Evolutionary conservation across 2,113 vertebrate genomes (phyloP), one percentile per base, ranked within the genome.

Genomic region (Mustela nigripes): DNA sequence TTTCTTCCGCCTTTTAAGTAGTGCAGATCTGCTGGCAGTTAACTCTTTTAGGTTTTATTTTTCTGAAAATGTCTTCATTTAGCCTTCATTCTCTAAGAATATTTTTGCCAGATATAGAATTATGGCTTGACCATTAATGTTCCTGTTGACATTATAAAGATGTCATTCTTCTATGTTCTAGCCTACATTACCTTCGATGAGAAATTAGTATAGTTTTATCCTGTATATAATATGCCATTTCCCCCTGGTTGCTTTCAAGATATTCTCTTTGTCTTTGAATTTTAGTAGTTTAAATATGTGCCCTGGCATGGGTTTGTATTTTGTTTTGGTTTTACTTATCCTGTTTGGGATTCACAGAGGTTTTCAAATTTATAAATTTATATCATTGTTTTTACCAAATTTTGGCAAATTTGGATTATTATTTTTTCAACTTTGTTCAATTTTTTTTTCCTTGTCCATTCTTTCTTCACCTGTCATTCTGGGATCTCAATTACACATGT

Each of bases 281-380:
- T 58, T 67, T 50, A 91, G 45, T n/a, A 31, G 5, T 67, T 81
- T 42, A 39, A 89, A 73, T 93, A 67, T 86, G 33, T 90, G 36
- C 33, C 11, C 73, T 76, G 24, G 4, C 15, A 10, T 81, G 31
- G 6, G 10, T 93, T 73, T 78, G 71, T 88, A 28, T 26, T 83
- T 91, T 82, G 11, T 81, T 74, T 88, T 83, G 7, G 83, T 82
- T 84, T 93, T 48, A 65, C 74, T 91, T 82, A 80, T 67, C 48
- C 9, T 42, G 4, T 56, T 73, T 58, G 22, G 8, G 14, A 15
- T 60, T 91, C 76, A 11, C 1, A 81, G 26, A 58, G 81, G 58
- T 58, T 95, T 71, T 81, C 67, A 16, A 76, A 62, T 62, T 74
- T 81, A 28, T 36, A 7, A 76, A 71, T 62, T 74, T 81, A 33